A percentile compares a stretch with the other conserved stretches of the same genome.
These are phyloP conservation scores for Lysiphlebus fabarum DNA, from an alignment of 1,140 invertebrate genomes.

Conservation along the genomic window DNA sequence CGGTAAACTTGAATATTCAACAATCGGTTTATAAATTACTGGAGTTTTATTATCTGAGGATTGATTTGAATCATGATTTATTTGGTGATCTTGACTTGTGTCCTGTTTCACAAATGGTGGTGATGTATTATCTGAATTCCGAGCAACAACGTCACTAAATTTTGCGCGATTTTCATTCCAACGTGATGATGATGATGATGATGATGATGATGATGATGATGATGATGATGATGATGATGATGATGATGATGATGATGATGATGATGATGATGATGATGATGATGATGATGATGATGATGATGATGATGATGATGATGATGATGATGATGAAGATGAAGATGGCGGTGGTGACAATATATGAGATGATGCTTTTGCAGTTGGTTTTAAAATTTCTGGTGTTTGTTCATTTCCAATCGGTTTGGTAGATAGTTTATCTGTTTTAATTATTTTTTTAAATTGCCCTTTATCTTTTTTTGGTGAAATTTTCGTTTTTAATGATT, in stretches of 20 bases:
- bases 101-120: constrained; percentile 28
- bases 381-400: constrained; percentile 36
- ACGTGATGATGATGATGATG: constrained; percentile 42
- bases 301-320: constrained; percentile 25
- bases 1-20: not conserved
- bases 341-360: not conserved
- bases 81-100: not conserved
- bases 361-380: not conserved
- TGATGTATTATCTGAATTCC: constrained; percentile 43
- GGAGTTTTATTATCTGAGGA: not conserved
- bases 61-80: not conserved
- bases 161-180: constrained; percentile 58
- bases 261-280: no score
- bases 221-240: not conserved
- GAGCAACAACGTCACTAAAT: constrained; percentile 61
- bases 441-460: constrained; percentile 41
- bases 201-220: constrained; percentile 25
- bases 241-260: no score
- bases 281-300: constrained; percentile 40
- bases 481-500: constrained; percentile 37
- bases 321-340: no score
- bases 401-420: constrained; percentile 31
- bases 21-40: not conserved
- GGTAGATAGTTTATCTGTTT: not conserved
- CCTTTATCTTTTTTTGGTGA: constrained; percentile 46